Evolutionary conservation across 2,888 invertebrate species (phyloP), one percentile per base, ranked within the genome.

Genomic region (Balanococcus diminutus): DNA sequence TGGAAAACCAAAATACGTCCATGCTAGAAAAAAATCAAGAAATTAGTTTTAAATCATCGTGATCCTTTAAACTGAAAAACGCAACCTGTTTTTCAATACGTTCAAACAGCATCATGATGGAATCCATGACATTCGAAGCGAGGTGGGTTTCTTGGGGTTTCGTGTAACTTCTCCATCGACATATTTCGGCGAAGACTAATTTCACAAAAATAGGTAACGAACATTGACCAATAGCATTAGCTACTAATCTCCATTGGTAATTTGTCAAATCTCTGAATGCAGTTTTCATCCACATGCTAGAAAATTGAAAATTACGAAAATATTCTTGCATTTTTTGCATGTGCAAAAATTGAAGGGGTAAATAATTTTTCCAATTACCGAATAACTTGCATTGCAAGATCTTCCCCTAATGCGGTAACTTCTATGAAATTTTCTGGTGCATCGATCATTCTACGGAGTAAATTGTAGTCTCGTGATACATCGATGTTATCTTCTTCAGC

Each of bases 171-270:
- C 97, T 93, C 99, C 99, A 99, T 87, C 98, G 92, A 89, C 97
- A 97, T 32, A 99, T 97, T 91, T 99, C 98, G 16, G 98, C 99
- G 90, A 97, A 98, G 0, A 99, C 98, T 72, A 99, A 91, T 91
- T 99, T 99, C 0, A 99, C 97, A 89, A 98, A 99, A 87, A 99
- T 96, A 0, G 99, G 98, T 84, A 98, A 90, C 0, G 98, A 98
- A 89, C 98, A 98, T 89, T 96, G 95, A 16, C 94, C 94, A 46
- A 98, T 96, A 0, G 97, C 98, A 89, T 97, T 98, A 19, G 96
- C 95, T 0, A 98, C 98, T 84, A 98, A 90, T 51, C 96, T 93
- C 98, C 98, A 98, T 89, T 98, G 98, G 89, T 96, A 96, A 89
- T 97, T 96, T 72, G 95, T 95, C 1, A 99, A 91, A 89, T 97